These are phyloP conservation scores for Drosophila niveifrons DNA, from an alignment of 2,888 invertebrate species.

Conservation along the genomic window DNA sequence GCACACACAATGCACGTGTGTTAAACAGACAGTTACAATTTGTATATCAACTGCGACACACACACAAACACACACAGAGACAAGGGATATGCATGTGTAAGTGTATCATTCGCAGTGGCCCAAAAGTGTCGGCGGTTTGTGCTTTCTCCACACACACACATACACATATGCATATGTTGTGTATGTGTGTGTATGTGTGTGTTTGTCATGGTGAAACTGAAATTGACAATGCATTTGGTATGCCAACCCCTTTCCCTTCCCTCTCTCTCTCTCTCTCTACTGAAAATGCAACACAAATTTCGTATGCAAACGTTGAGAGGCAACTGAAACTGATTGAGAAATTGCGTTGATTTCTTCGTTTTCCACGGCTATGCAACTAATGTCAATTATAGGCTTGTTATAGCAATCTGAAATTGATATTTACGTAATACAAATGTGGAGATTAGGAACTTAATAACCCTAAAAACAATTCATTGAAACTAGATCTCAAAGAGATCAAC, in stretches of 20 bases:
- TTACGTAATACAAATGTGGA: too few relatives aligned
- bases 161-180: constrained; percentile 60
- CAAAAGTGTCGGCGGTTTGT: constrained; percentile 62
- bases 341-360: constrained; percentile 40
- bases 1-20: constrained; percentile 62
- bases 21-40: constrained; percentile 77
- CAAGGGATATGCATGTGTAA: constrained; percentile 16
- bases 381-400: too few relatives aligned
- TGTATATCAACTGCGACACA: constrained; percentile 66
- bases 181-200: constrained; percentile 30
- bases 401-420: too few relatives aligned
- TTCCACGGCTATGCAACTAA: too few relatives aligned
- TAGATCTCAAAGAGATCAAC: too few relatives aligned
- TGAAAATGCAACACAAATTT: constrained; percentile 54
- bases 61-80: constrained; percentile 33
- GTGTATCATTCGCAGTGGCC: constrained; percentile 36
- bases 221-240: constrained; percentile 66
- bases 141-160: constrained; percentile 35
- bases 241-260: constrained; percentile 38
- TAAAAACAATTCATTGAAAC: too few relatives aligned
- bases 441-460: too few relatives aligned
- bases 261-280: not conserved
- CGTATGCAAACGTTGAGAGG: constrained; percentile 43
- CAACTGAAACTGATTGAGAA: constrained; percentile 44
- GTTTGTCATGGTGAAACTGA: constrained; percentile 53